A percentile compares a stretch with the other conserved stretches of the same genome.
phyloP scores from a whole-genome alignment of 2,888 invertebrate genomes.

The Nomada fabriciana region DNA sequence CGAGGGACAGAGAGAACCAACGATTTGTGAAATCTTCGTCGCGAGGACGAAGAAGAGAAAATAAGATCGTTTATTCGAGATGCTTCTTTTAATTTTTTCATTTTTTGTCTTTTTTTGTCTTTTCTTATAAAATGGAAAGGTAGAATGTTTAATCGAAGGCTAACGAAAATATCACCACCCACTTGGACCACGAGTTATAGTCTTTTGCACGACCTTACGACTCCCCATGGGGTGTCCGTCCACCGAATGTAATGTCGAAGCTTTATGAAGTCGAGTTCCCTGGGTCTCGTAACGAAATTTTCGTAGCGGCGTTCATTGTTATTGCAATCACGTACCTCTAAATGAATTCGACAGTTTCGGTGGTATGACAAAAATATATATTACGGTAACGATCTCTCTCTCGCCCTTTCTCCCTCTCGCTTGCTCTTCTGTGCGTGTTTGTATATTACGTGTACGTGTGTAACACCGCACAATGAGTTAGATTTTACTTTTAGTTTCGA shows the following conservation, averaged over 20 bases:
- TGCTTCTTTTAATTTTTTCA: neutral
- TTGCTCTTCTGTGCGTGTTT: neutral
- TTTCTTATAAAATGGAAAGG: neutral
- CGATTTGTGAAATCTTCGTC: constrained; percentile 45
- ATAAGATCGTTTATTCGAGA: neutral
- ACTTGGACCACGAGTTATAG: constrained; percentile 13
- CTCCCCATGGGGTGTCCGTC: neutral
- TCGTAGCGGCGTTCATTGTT: neutral
- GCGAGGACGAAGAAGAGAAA: neutral
- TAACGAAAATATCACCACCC: constrained; percentile 25
- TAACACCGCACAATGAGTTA: constrained; percentile 82
- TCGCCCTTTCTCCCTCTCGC: neutral
- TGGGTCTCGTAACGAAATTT: neutral
- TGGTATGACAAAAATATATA: constrained; percentile 75
- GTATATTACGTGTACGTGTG: constrained; percentile 49
- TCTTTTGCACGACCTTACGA: constrained; percentile 2
- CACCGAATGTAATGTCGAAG: constrained; percentile 17
- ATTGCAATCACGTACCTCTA: constrained; percentile 31
- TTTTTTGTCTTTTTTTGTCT: no score
- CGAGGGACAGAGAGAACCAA: constrained; percentile 1
- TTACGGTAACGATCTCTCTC: constrained; percentile 71
- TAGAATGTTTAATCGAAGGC: neutral
- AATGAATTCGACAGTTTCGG: constrained; percentile 54
- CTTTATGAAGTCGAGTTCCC: neutral
- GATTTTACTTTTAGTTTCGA: constrained; percentile 85